phyloP scores from a whole-genome alignment of 92 coral and sea anemone genomes.

The Parazoanthus atlanticus region DNA sequence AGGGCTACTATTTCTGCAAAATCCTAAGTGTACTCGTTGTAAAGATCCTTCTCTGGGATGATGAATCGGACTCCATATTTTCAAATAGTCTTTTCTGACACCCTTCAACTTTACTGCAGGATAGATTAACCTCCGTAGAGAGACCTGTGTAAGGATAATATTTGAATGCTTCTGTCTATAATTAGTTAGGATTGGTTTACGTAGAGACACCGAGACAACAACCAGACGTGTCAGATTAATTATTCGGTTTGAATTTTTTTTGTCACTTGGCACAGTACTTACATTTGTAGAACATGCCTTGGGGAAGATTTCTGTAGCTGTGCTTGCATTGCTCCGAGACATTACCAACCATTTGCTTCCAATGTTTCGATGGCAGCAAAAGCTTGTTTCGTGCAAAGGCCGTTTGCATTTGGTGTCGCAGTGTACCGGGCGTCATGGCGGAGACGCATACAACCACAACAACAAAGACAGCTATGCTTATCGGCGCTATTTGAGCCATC shows the following conservation, averaged over 20 bases:
- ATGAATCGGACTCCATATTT: too few species aligned
- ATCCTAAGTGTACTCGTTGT: too few species aligned
- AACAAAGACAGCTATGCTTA: neutral
- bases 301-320: neutral
- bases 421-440: neutral
- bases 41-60: too few species aligned
- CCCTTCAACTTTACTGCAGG: too few species aligned
- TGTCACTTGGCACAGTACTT: neutral
- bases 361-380: neutral
- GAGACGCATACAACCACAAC: neutral
- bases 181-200: neutral
- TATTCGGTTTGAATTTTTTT: too few species aligned
- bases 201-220: too few species aligned
- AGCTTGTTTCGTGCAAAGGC: neutral
- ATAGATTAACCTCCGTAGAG: too few species aligned
- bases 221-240: too few species aligned
- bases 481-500: neutral
- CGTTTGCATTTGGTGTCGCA: conserved; percentile 5
- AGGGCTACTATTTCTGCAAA: too few species aligned
- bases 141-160: too few species aligned
- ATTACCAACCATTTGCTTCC: neutral
- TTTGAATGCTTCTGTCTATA: neutral
- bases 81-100: too few species aligned
- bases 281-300: neutral
- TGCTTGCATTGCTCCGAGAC: neutral